Evolutionary conservation across 2,888 invertebrate genomes (phyloP).

Genomic region (Orthosia cruda): DNA sequence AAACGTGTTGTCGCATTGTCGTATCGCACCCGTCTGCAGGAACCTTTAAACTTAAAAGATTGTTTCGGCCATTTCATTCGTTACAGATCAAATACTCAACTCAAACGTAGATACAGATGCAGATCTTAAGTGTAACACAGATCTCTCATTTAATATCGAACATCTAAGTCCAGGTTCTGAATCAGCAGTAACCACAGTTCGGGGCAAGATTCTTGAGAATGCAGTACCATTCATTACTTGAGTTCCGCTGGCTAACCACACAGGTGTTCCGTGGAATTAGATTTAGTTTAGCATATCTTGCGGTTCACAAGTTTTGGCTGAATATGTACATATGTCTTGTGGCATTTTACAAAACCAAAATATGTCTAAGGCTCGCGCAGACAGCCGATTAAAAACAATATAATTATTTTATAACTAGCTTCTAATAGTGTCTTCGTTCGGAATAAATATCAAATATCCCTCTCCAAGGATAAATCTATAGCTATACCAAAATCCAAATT

Average conservation of each 20-base stretch:
- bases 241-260: slow-evolving; percentile 47
- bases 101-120: neutral
- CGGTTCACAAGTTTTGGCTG: slow-evolving; percentile 1
- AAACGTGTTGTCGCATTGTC: too few species aligned
- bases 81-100: neutral
- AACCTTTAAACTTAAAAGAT: too few species aligned
- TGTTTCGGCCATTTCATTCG: neutral
- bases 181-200: slow-evolving; percentile 47
- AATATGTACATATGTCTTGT: neutral
- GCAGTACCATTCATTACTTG: slow-evolving; percentile 67
- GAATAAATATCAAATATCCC: too few species aligned
- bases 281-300: slow-evolving; percentile 55
- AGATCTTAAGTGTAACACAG: slow-evolving; percentile 30
- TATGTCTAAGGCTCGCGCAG: neutral
- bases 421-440: too few species aligned
- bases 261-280: slow-evolving; percentile 55
- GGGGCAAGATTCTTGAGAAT: slow-evolving; percentile 47
- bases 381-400: neutral
- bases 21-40: too few species aligned
- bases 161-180: slow-evolving; percentile 31
- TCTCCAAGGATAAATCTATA: too few species aligned
- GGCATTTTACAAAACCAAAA: neutral
- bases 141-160: slow-evolving; percentile 30
- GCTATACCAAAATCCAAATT: too few species aligned
- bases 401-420: too few species aligned